These are phyloP conservation scores for Cromileptes altivelis DNA, from an alignment of 2,113 vertebrate species.

Conservation along the genomic window DNA sequence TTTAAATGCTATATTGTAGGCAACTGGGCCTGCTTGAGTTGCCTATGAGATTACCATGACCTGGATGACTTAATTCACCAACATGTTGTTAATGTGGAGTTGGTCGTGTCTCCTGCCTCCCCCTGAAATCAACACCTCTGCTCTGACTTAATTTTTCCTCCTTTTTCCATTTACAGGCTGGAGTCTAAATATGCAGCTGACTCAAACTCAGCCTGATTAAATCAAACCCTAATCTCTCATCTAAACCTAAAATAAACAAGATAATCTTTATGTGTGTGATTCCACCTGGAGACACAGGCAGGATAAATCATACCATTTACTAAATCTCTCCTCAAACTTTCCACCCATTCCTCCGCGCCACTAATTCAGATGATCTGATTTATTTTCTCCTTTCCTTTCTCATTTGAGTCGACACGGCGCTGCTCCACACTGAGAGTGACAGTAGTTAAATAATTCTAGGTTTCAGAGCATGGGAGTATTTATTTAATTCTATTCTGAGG, in stretches of 20 bases:
- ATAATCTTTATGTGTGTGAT: background rate
- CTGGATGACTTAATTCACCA: too few species aligned
- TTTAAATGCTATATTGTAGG: too few species aligned
- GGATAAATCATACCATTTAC: conserved; percentile 11
- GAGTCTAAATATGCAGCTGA: background rate
- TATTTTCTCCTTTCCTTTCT: conserved; percentile 31
- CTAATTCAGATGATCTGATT: conserved; percentile 46
- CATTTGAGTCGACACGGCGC: conserved; percentile 18
- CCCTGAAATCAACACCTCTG: too few species aligned
- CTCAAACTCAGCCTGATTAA: background rate
- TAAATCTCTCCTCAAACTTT: background rate
- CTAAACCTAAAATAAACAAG: conserved; percentile 11
- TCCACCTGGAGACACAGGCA: background rate
- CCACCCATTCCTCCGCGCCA: background rate
- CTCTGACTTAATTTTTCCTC: background rate
- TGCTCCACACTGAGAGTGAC: conserved; percentile 33
- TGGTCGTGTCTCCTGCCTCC: too few species aligned
- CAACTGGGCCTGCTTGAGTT: too few species aligned
- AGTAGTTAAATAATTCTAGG: conserved; percentile 63
- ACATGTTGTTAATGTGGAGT: too few species aligned
- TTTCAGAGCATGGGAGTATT: conserved; percentile 66
- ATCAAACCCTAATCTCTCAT: conserved; percentile 3
- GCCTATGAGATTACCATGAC: too few species aligned
- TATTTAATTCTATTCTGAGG: conserved; percentile 69
- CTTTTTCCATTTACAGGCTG: background rate